Conservation (phyloP, 1,140 invertebrate species). For the Rhynchophorus ferrugineus region DNA sequence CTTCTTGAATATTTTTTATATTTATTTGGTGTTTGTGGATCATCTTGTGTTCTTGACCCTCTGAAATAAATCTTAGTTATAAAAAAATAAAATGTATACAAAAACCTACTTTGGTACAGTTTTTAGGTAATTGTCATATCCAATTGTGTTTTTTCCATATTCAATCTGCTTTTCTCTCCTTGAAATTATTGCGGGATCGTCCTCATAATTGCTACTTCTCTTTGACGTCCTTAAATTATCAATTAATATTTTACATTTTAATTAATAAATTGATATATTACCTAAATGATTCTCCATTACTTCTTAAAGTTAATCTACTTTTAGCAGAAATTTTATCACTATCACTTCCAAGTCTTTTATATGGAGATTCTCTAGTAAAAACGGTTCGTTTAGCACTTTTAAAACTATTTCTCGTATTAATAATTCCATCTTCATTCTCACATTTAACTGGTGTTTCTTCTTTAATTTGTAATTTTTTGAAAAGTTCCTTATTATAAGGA, state of each 20-base stretch:
- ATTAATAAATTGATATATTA: conserved; percentile 1
- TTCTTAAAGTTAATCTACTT: conserved; percentile 10
- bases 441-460: conserved; percentile 12
- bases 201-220: conserved; percentile 48
- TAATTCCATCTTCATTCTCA: conserved; percentile 6
- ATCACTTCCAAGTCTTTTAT: conserved; percentile 13
- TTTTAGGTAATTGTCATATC: conserved; percentile 72
- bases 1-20: conserved; percentile 78
- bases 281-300: conserved; percentile 5
- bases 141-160: conserved; percentile 88
- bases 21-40: conserved; percentile 85
- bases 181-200: conserved; percentile 60
- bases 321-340: conserved; percentile 5
- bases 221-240: conserved; percentile 21
- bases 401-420: conserved; percentile 13
- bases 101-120: conserved; percentile 56
- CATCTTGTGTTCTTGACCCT: conserved; percentile 53
- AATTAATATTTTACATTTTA: not conserved
- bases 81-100: conserved; percentile 3
- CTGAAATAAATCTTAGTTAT: conserved; percentile 42
- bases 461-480: not conserved
- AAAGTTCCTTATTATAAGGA: not conserved
- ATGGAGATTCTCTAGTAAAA: conserved; percentile 20
- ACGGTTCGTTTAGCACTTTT: conserved; percentile 27
- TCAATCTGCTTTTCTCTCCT: conserved; percentile 90